phyloP scores from a whole-genome alignment of 2,888 invertebrate species.

The Tachystola acroxantha region DNA sequence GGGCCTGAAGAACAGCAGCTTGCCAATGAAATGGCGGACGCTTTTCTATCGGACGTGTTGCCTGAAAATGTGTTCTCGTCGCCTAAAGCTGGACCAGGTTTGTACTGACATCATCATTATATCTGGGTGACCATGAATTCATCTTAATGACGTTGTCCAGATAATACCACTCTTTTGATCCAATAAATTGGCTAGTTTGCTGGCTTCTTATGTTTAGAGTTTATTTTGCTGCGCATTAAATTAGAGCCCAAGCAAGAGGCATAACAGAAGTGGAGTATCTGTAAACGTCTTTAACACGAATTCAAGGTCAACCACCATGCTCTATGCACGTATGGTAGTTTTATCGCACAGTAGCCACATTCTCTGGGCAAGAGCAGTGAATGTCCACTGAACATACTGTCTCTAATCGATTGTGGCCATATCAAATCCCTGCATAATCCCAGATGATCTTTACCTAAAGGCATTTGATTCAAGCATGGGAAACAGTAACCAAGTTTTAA shows the following conservation, averaged over 20 bases:
- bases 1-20: slow-evolving; percentile 97
- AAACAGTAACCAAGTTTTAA: slow-evolving; percentile 31
- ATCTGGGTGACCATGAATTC: not conserved
- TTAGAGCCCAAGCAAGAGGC: too few species aligned
- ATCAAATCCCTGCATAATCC: slow-evolving; percentile 70
- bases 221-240: too few species aligned
- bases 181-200: not conserved
- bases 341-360: too few species aligned
- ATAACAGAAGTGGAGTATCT: too few species aligned
- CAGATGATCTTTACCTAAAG: slow-evolving; percentile 55
- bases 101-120: too few species aligned
- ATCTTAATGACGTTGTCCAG: too few species aligned
- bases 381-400: slow-evolving; percentile 47
- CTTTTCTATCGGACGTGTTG: slow-evolving; percentile 95
- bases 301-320: too few species aligned
- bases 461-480: slow-evolving; percentile 73
- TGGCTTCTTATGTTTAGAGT: not conserved
- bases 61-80: slow-evolving; percentile 97
- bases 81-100: slow-evolving; percentile 92
- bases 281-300: too few species aligned
- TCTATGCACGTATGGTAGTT: too few species aligned
- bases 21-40: slow-evolving; percentile 98
- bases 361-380: slow-evolving; percentile 74
- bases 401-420: slow-evolving; percentile 74
- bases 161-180: not conserved